phyloP scores from a whole-genome alignment of 64 coral and sea anemone species.

The Montipora foliosa region DNA sequence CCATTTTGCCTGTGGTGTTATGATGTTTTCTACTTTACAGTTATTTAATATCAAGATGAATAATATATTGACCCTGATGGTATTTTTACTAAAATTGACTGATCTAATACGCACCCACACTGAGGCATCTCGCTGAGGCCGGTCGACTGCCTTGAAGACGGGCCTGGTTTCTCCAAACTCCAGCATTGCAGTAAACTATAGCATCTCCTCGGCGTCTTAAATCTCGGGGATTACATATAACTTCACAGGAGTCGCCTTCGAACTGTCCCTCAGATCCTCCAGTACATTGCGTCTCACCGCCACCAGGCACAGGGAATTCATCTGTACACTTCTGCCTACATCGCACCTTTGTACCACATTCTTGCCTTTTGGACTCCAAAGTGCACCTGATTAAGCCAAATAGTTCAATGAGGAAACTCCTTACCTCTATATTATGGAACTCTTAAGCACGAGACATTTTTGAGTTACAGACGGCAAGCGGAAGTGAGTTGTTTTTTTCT shows the following conservation, averaged over 20 bases:
- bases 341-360: slow-evolving; percentile 45
- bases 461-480: too few species aligned
- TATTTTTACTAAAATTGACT: too few species aligned
- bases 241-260: slow-evolving; percentile 26
- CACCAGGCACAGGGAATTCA: slow-evolving; percentile 4
- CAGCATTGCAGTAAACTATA: slow-evolving; percentile 26
- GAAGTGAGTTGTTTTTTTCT: too few species aligned
- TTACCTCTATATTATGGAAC: too few species aligned
- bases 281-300: background rate
- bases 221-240: background rate
- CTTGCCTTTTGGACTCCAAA: background rate
- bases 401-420: too few species aligned
- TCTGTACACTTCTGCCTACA: slow-evolving; percentile 43
- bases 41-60: too few species aligned
- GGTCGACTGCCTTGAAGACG: background rate
- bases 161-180: slow-evolving; percentile 15
- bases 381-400: slow-evolving; percentile 4
- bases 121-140: background rate
- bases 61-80: too few species aligned
- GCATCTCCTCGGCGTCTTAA: slow-evolving; percentile 10
- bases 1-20: too few species aligned
- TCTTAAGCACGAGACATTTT: too few species aligned
- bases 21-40: too few species aligned
- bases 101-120: background rate
- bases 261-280: background rate